These are phyloP conservation scores for Meloidogyne floridensis DNA, from an alignment of 1,140 invertebrate species.

Conservation along the genomic window DNA sequence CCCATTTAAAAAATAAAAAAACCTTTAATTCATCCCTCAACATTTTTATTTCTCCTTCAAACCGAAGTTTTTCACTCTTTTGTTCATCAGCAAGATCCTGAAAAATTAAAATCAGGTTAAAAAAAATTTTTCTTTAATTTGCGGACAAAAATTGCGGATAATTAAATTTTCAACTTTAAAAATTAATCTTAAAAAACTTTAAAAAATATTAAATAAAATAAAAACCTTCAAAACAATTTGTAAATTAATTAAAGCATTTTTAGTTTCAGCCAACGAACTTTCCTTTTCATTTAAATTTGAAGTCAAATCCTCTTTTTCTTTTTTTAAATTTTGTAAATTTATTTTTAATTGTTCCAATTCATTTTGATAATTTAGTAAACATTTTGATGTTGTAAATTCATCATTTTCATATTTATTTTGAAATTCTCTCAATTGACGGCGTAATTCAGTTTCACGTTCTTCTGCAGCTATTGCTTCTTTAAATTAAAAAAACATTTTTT, in stretches of 20 bases:
- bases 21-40: conserved; percentile 16
- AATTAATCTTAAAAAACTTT: background rate
- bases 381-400: conserved; percentile 1
- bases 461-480: conserved; percentile 42
- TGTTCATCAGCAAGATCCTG: conserved; percentile 39
- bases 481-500: conserved; percentile 6
- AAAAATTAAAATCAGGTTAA: background rate
- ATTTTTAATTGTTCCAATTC: conserved; percentile 11
- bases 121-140: no score
- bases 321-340: background rate
- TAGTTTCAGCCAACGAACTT: conserved; percentile 30
- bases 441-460: conserved; percentile 40
- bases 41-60: conserved; percentile 24
- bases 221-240: conserved; percentile 38
- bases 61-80: conserved; percentile 27
- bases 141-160: no score
- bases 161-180: background rate
- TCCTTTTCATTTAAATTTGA: conserved; percentile 7
- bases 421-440: conserved; percentile 35
- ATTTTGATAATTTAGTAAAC: conserved; percentile 23
- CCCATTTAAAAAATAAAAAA: background rate
- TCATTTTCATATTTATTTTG: conserved; percentile 25
- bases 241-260: conserved; percentile 37
- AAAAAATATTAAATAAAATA: background rate
- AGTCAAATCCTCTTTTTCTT: background rate